These are phyloP conservation scores for Dinomys branickii DNA, from an alignment of 2,113 vertebrate genomes.

Conservation along the genomic window DNA sequence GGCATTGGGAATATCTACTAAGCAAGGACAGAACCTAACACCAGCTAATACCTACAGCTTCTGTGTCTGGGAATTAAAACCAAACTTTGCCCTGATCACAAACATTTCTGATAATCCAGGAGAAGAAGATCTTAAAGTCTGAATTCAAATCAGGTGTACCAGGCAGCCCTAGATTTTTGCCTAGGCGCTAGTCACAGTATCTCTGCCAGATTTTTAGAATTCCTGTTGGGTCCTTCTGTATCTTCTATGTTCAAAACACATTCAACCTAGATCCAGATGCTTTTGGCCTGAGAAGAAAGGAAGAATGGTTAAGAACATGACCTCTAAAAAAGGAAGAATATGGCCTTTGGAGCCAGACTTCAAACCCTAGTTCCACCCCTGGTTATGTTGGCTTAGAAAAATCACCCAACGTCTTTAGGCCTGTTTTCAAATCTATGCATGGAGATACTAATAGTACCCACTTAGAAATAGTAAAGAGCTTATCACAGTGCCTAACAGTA, in stretches of 20 bases:
- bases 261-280: neutral
- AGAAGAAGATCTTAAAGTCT: slow-evolving; percentile 11
- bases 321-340: neutral
- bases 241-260: slow-evolving; percentile 20
- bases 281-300: neutral
- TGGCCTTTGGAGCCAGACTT: slow-evolving; percentile 21
- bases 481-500: neutral
- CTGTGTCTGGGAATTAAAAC: slow-evolving; percentile 9
- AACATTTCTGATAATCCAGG: neutral
- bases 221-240: neutral
- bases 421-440: neutral
- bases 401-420: neutral
- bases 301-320: neutral
- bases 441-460: neutral
- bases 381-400: neutral
- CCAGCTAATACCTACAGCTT: neutral
- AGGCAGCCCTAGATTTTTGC: slow-evolving; percentile 22
- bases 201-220: slow-evolving; percentile 11
- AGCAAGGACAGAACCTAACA: neutral
- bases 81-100: neutral
- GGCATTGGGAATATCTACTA: neutral
- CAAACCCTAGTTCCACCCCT: slow-evolving; percentile 16
- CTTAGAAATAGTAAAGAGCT: neutral
- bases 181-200: neutral
- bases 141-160: slow-evolving; percentile 11